Base-by-base conservation (phyloP, 2,797 vertebrate genomes). In the Aulostomus chinensis region DNA sequence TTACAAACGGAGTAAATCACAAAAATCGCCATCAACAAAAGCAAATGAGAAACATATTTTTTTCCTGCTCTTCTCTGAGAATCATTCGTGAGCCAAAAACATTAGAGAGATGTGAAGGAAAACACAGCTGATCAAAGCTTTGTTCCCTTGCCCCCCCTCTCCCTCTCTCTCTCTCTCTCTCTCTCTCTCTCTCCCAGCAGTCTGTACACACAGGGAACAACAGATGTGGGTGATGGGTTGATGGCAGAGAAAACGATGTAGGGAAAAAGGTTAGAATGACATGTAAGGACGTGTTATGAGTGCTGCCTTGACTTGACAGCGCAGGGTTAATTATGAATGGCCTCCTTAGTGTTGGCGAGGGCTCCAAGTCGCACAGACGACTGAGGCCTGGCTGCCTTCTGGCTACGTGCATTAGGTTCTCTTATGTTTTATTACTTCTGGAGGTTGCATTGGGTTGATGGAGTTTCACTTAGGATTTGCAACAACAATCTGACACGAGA, bases 271-370 rank as follows among this genome's bases (percentile, higher is more conserved):
- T 80, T 61, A 62, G 73, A 66, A 62, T 61, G 79, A 85, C 85
- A 75, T 71, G 76, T 37, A 63, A 74, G 80, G 79, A 84, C 87
- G 80, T 78, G 78, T 76, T 75, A 43, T 66, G 78, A 76, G 70
- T 71, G 65, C 69, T 60, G 72, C 68, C 64, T 67, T 61, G 70
- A 84, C 68, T 69, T 70, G 80, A 81, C 83, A 77, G 73, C 11
- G 55, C 38, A 17, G 65, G 80, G 78, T 87, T 86, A 84, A 91
- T 89, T 87, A 88, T 87, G 79, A 50, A 83, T 82, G 82, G 74
- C 74, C 85, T 75, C 50, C 55, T 75, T 64, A 46, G 29, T 65
- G 66, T 62, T 68, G 58, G 68, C 10, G 11, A 58, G 48, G 51
- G 25, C 70, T 65, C 63, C 68, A 68, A 85, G 68, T 58, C 50